phyloP scores from a whole-genome alignment of 1,140 invertebrate species.

The Luehdorfia chinensis region DNA sequence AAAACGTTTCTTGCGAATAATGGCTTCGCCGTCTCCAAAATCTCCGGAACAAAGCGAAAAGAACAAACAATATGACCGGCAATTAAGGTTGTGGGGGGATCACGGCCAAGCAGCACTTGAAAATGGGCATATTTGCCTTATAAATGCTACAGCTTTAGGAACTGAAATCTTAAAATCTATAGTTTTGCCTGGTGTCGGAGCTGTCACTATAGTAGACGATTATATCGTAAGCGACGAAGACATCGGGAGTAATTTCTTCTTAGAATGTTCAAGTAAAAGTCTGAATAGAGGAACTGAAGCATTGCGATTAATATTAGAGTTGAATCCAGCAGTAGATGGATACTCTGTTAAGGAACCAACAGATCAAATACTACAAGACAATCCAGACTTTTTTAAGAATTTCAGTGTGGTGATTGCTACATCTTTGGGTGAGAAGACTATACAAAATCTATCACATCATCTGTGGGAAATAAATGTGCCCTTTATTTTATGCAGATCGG shows the following conservation, averaged over 20 bases:
- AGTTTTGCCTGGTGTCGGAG: slow-evolving; percentile 95
- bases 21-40: slow-evolving; percentile 87
- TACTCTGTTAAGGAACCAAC: slow-evolving; percentile 94
- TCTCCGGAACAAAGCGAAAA: slow-evolving; percentile 89
- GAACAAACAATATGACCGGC: slow-evolving; percentile 91
- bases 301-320: slow-evolving; percentile 89
- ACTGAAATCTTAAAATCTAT: slow-evolving; percentile 97
- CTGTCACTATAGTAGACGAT: slow-evolving; percentile 97
- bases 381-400: slow-evolving; percentile 92
- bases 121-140: slow-evolving; percentile 92
- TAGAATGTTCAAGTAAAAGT: slow-evolving; percentile 88
- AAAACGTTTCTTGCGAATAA: no score
- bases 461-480: slow-evolving; percentile 93
- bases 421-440: slow-evolving; percentile 86
- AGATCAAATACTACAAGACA: slow-evolving; percentile 90
- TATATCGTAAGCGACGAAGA: slow-evolving; percentile 92
- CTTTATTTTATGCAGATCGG: slow-evolving; percentile 90
- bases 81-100: slow-evolving; percentile 97
- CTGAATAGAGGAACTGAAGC: slow-evolving; percentile 90
- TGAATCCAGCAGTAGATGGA: slow-evolving; percentile 95
- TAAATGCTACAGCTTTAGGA: slow-evolving; percentile 96
- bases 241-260: slow-evolving; percentile 95
- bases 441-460: slow-evolving; percentile 86
- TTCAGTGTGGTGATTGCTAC: slow-evolving; percentile 95
- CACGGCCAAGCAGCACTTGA: slow-evolving; percentile 95